phyloP scores from a whole-genome alignment of 37 sponge, comb jelly and placozoan species.

The Sycon ciliatum region DNA sequence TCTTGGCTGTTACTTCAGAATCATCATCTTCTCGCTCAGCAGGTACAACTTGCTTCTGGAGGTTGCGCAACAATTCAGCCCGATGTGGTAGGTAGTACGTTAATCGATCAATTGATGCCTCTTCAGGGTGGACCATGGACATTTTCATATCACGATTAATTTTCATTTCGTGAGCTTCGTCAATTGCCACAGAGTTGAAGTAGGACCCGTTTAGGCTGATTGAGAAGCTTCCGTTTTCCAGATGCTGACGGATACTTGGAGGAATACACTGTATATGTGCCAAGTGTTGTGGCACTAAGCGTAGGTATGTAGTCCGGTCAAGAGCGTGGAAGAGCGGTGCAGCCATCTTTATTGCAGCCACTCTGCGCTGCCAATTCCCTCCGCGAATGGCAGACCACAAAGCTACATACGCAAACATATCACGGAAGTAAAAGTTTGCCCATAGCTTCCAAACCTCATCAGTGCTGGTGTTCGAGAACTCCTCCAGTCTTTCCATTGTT shows the following conservation, averaged over 20 bases:
- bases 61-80: too few species aligned
- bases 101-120: too few species aligned
- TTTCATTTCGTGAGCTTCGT: slow-evolving; percentile 44
- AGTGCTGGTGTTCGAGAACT: neutral
- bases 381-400: slow-evolving; percentile 26
- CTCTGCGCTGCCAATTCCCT: slow-evolving; percentile 23
- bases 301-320: slow-evolving; percentile 17
- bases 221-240: slow-evolving; percentile 14
- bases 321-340: slow-evolving; percentile 23
- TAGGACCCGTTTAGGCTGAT: slow-evolving; percentile 19
- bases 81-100: too few species aligned
- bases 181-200: slow-evolving; percentile 24
- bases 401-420: slow-evolving; percentile 15
- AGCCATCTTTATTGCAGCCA: slow-evolving; percentile 25
- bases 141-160: slow-evolving; percentile 22
- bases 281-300: slow-evolving; percentile 19
- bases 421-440: slow-evolving; percentile 19
- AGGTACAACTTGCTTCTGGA: too few species aligned
- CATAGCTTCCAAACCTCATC: slow-evolving; percentile 24
- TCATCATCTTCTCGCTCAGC: too few species aligned
- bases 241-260: neutral
- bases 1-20: too few species aligned
- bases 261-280: slow-evolving; percentile 11
- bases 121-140: slow-evolving; percentile 1
- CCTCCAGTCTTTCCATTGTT: slow-evolving; percentile 1